Conservation (phyloP, 2,113 vertebrate genomes). For the Xenus cinereus region DNA sequence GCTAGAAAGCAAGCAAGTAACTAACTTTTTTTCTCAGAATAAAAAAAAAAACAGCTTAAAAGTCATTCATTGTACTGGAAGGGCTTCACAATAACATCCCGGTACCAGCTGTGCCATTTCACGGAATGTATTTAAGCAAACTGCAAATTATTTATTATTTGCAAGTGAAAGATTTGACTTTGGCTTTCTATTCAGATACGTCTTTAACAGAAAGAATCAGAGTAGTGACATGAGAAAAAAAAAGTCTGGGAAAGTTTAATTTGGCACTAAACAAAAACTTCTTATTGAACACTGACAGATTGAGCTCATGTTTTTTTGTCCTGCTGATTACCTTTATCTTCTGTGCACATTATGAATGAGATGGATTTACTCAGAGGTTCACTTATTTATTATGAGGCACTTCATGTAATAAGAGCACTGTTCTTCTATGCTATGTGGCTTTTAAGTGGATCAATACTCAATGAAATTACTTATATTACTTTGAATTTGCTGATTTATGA, state of each 20-base stretch:
- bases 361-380: not conserved
- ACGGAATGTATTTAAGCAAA: not conserved
- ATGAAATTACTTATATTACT: not conserved
- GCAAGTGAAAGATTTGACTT: not conserved
- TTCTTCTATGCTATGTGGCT: not conserved
- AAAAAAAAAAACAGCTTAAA: not conserved
- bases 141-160: not conserved
- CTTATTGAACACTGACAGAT: not conserved
- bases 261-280: not conserved
- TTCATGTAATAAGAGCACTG: not conserved
- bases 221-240: not conserved
- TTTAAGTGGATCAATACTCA: slow-evolving; percentile 3
- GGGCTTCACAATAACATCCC: not conserved
- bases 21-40: not conserved
- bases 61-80: not conserved
- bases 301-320: not conserved
- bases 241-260: not conserved
- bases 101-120: not conserved
- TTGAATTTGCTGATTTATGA: not conserved
- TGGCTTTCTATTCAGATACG: not conserved
- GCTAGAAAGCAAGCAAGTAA: not conserved
- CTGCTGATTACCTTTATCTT: not conserved
- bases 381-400: not conserved
- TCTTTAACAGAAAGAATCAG: not conserved
- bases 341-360: not conserved